A percentile compares a stretch with the other conserved stretches of the same genome.
These are phyloP conservation scores for Zaprionus lachaisei DNA, from an alignment of 1,140 invertebrate genomes.

Conservation along the genomic window DNA sequence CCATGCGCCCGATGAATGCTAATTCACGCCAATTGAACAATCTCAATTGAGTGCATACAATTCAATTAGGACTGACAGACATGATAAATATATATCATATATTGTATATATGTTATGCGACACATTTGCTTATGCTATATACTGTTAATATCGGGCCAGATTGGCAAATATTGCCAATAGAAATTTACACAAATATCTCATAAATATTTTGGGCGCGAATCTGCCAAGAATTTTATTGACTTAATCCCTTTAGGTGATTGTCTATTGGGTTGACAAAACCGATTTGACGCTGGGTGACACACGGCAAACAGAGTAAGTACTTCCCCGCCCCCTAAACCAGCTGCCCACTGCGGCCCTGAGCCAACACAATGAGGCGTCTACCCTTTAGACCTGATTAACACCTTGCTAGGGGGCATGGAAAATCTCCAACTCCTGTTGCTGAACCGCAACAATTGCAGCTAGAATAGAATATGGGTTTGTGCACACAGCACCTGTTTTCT, in stretches of 20 bases:
- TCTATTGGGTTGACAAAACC: slow-evolving; percentile 35
- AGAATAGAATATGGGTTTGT: slow-evolving; percentile 1
- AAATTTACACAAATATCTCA: slow-evolving; percentile 33
- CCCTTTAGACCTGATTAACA: slow-evolving; percentile 18
- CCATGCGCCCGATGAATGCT: slow-evolving; percentile 32
- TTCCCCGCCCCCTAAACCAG: no score
- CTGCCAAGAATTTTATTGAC: slow-evolving; percentile 15
- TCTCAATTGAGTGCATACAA: slow-evolving; percentile 50
- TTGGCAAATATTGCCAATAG: slow-evolving; percentile 40
- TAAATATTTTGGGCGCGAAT: slow-evolving; percentile 20
- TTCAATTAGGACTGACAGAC: slow-evolving; percentile 42
- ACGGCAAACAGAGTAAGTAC: not conserved
- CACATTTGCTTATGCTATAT: slow-evolving; percentile 9
- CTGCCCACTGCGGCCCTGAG: not conserved
- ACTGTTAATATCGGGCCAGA: slow-evolving; percentile 6
- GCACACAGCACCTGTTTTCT: slow-evolving; percentile 13
- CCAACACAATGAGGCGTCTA: not conserved
- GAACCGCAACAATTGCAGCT: not conserved
- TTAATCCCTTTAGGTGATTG: slow-evolving; percentile 6
- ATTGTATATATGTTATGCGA: not conserved
- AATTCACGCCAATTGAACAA: slow-evolving; percentile 45
- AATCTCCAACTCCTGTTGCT: slow-evolving; percentile 7
- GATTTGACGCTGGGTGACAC: slow-evolving; percentile 41
- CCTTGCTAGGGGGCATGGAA: slow-evolving; percentile 22
- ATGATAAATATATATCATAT: slow-evolving; percentile 1